Conservation (phyloP, 2,797 vertebrate species). For the Channa striata region DNA sequence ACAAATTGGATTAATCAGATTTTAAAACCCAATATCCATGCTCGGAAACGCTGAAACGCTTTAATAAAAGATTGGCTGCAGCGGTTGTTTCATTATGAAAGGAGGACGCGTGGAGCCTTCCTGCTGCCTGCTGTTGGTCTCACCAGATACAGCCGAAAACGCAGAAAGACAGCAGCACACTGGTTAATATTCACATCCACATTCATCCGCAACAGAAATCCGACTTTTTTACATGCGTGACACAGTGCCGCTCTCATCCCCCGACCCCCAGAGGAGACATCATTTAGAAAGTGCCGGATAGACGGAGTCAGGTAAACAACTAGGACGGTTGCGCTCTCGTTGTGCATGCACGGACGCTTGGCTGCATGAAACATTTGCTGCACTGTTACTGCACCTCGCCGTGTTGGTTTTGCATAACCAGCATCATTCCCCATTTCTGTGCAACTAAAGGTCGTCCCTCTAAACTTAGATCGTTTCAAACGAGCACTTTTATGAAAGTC, state of each 20-base stretch:
- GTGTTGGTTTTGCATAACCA: background rate
- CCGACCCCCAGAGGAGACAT: conserved; percentile 20
- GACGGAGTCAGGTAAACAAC: conserved; percentile 57
- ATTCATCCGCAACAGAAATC: conserved; percentile 12
- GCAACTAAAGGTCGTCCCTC: background rate
- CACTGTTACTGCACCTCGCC: conserved; percentile 43
- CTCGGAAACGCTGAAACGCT: too few relatives aligned
- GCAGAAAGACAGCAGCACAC: background rate
- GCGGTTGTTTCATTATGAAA: background rate
- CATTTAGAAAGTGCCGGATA: conserved; percentile 34
- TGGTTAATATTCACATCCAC: conserved; percentile 31
- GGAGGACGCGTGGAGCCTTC: background rate
- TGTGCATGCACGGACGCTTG: conserved; percentile 50
- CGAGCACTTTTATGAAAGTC: background rate
- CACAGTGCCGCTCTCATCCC: conserved; percentile 14
- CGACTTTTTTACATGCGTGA: conserved; percentile 28
- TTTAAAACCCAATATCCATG: too few relatives aligned
- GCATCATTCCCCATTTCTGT: background rate
- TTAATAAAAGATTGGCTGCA: too few relatives aligned
- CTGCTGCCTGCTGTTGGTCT: background rate
- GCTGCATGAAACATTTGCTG: conserved; percentile 51
- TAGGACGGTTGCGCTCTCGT: conserved; percentile 40
- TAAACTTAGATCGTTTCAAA: background rate
- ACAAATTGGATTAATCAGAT: too few relatives aligned
- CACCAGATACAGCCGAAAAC: background rate